These are phyloP conservation scores for Raja brachyura DNA, from an alignment of 2,113 vertebrate genomes.

Conservation along the genomic window DNA sequence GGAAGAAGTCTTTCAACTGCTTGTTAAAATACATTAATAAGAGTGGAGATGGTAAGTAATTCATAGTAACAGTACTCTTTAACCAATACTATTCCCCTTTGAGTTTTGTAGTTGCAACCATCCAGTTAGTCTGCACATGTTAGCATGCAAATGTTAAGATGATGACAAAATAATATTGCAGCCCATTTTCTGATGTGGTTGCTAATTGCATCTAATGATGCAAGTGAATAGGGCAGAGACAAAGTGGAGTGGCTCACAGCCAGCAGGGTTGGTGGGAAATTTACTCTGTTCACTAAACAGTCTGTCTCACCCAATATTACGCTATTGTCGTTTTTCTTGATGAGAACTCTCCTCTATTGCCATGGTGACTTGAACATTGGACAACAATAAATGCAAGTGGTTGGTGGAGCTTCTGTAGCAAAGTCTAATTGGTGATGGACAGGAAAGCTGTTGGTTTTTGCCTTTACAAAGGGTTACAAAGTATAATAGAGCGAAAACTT, in stretches of 20 bases:
- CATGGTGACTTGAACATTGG: neutral
- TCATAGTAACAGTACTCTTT: neutral
- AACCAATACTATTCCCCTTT: neutral
- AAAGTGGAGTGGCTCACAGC: neutral
- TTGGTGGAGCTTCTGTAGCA: neutral
- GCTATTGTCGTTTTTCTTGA: neutral
- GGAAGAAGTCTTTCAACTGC: neutral
- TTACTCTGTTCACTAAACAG: neutral
- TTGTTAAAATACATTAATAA: neutral
- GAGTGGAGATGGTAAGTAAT: neutral
- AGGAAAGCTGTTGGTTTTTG: neutral
- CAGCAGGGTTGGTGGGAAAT: conserved; percentile 15
- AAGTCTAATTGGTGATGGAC: neutral
- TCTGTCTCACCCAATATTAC: neutral
- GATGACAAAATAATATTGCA: neutral
- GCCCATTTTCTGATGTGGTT: neutral
- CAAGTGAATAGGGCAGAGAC: neutral
- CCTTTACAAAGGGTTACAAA: neutral
- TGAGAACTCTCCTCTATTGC: conserved; percentile 4
- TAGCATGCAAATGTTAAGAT: neutral
- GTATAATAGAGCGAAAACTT: neutral
- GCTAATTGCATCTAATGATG: neutral
- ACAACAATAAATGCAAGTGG: neutral
- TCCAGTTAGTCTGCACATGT: neutral
- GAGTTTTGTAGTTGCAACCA: neutral